Evolutionary conservation across 2,797 vertebrate genomes (phyloP).

Genomic region (Propithecus perrieri): DNA sequence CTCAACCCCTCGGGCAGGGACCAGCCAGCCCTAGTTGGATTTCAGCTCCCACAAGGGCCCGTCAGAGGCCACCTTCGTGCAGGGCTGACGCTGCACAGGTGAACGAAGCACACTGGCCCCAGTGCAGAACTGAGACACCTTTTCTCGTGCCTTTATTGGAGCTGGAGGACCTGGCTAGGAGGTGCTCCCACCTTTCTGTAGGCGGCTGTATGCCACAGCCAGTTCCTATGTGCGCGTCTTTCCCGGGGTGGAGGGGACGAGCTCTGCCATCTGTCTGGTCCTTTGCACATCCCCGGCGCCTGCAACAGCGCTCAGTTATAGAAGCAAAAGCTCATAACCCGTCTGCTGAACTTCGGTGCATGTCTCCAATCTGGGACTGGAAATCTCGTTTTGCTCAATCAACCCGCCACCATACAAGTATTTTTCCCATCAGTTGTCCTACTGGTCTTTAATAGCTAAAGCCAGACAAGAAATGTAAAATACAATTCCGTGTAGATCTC

Average conservation of each 20-base stretch:
- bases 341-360: background rate
- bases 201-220: background rate
- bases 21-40: background rate
- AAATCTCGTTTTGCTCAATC: background rate
- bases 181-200: background rate
- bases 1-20: accelerated
- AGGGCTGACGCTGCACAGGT: accelerated
- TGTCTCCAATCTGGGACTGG: accelerated
- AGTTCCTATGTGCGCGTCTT: accelerated
- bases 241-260: background rate
- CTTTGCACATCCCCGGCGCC: background rate
- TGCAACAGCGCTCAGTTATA: accelerated
- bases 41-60: background rate
- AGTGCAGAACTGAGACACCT: accelerated
- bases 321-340: accelerated
- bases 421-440: background rate
- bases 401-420: accelerated
- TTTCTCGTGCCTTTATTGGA: background rate
- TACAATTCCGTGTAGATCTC: background rate
- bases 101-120: accelerated
- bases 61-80: background rate
- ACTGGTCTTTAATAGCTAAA: background rate
- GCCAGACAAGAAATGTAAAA: background rate
- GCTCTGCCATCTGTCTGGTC: background rate
- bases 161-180: background rate